Evolutionary conservation across 2,797 vertebrate species (phyloP).

Genomic region (Sebastes aleutianus): DNA sequence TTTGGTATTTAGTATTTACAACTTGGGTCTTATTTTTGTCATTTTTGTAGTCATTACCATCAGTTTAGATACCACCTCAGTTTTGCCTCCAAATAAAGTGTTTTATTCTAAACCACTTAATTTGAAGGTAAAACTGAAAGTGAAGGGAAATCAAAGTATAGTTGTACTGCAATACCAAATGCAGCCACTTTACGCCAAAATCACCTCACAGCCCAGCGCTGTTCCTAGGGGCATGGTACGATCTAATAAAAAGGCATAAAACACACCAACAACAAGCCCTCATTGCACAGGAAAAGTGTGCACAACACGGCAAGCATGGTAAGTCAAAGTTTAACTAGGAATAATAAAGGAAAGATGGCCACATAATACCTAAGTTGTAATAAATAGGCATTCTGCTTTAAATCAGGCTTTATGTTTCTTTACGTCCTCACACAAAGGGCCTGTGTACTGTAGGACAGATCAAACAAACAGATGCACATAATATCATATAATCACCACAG

Average conservation of each 20-base stretch:
- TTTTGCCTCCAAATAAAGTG: background rate
- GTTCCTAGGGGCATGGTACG: background rate
- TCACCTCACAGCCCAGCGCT: background rate
- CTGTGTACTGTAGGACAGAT: background rate
- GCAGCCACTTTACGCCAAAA: background rate
- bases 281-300: background rate
- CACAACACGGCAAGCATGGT: background rate
- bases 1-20: background rate
- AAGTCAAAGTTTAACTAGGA: background rate
- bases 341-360: background rate
- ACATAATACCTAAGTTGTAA: background rate
- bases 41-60: background rate
- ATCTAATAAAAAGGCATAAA: background rate
- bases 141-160: background rate
- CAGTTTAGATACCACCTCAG: no score
- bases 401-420: background rate
- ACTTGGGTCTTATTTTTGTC: background rate
- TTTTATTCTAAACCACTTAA: background rate
- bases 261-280: background rate
- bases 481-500: slow-evolving; percentile 1
- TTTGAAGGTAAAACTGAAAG: background rate
- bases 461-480: slow-evolving; percentile 33
- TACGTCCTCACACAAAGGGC: background rate
- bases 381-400: background rate
- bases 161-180: background rate